Conservation (phyloP, 2,113 vertebrate species). For the Anser cygnoides region DNA sequence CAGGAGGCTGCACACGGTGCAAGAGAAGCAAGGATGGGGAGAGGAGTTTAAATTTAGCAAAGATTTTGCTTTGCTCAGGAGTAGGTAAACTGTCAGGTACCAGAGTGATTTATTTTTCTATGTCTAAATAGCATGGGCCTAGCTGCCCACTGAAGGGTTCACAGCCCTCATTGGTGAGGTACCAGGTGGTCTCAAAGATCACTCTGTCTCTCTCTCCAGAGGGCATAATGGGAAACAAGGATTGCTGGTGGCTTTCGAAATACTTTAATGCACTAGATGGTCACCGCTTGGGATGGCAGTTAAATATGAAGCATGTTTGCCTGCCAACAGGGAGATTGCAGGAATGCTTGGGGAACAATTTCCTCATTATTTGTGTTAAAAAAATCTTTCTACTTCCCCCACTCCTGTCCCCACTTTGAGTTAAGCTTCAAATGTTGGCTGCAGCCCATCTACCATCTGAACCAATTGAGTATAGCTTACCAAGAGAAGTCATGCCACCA, state of each 20-base stretch:
- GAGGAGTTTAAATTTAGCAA: neutral
- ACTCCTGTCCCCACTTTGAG: neutral
- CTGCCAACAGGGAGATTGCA: neutral
- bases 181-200: neutral
- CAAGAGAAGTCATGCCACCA: neutral
- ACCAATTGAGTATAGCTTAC: neutral
- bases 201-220: neutral
- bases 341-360: neutral
- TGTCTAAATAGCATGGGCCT: rapidly evolving
- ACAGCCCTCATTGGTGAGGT: rapidly evolving
- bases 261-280: neutral
- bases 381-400: too few species aligned
- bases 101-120: neutral
- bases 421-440: neutral
- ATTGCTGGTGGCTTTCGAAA: neutral
- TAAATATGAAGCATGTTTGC: neutral
- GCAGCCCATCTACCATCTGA: neutral
- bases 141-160: neutral
- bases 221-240: neutral
- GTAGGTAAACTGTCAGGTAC: neutral
- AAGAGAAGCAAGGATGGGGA: neutral
- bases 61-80: neutral
- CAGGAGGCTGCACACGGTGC: too few species aligned
- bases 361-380: rapidly evolving
- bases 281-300: neutral